Evolutionary conservation across 2,113 vertebrate species (phyloP).

Genomic region (Catharus minimus): DNA sequence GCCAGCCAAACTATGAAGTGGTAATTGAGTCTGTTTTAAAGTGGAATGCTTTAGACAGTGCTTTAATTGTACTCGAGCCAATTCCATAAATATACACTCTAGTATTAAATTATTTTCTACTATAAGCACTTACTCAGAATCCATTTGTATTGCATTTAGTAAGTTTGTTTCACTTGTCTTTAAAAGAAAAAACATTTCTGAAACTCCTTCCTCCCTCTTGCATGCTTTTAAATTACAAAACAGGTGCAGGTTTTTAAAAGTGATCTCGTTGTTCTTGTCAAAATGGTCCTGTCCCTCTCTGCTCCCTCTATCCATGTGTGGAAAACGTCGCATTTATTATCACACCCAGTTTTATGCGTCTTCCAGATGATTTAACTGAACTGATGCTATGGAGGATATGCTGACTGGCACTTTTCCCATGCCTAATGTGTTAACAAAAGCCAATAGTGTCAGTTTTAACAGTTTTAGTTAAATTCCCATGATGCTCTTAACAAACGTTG

Average conservation of each 20-base stretch:
- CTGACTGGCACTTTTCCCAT: conserved; percentile 94
- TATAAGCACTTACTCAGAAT: background rate
- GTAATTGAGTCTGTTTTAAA: conserved; percentile 60
- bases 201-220: background rate
- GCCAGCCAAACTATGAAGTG: conserved; percentile 56
- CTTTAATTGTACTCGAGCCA: conserved; percentile 55
- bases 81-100: conserved; percentile 12
- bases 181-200: background rate
- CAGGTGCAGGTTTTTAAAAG: conserved; percentile 48
- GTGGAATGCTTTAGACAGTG: conserved; percentile 56
- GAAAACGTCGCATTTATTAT: conserved; percentile 68
- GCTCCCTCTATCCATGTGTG: conserved; percentile 47
- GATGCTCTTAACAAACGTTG: conserved; percentile 86
- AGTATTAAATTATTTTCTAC: conserved; percentile 39
- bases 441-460: conserved; percentile 90
- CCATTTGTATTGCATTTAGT: background rate
- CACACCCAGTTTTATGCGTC: conserved; percentile 74
- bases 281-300: conserved; percentile 50
- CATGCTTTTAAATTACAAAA: conserved; percentile 34
- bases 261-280: conserved; percentile 54
- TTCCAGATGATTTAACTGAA: conserved; percentile 84
- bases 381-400: conserved; percentile 81
- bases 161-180: conserved; percentile 36
- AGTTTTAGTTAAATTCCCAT: conserved; percentile 89
- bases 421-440: conserved; percentile 91